Base-by-base conservation (phyloP, 2,888 invertebrate species). In the Andrena trimmerana region DNA sequence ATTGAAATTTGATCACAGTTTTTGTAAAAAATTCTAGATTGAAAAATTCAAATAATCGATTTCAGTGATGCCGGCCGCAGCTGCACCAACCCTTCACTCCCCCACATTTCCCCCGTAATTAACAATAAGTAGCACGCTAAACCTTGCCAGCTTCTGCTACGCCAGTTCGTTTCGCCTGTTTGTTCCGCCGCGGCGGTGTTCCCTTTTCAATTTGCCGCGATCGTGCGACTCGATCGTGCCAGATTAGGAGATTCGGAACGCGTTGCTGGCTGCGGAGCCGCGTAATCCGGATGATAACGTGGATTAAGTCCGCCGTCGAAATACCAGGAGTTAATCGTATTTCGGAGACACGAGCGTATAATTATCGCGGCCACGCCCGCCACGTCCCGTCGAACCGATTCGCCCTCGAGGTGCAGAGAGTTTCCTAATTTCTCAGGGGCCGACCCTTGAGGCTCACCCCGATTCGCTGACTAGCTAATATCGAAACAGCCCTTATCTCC, bases 251-350 rank as follows among this genome's bases (percentile, higher is more conserved):
- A 78, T 81, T 71, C 71, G 78, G 50, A 54, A 69, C 60, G 69
- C 63, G 54, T 52, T 54, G 73, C 72, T 79, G 69, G 73, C 81
- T 68, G 67, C 71, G 65, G 72, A 70, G 66, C 62, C 68, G 71
- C 86, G 88, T 88, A 90, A 91, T 90, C 90, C 86, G 73, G 81
- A 89, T 87, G 88, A 90, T 89, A 89, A 88, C 85, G 86, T 72
- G 87, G 89, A 91, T 91, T 90, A 90, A 91, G 88, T 90, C 81
- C 86, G 69, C 81, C 85, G 75, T 79, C 85, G 89, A 87, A 89
- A 88, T 88, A 85, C 85, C 86, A 78, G 73, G 87, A 88, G 88
- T 90, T 89, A 90, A 90, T 91, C 89, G 89, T 85, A 89, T 90
- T 86, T 87, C 77, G 48, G 69, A 78, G 75, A 87, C 81, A 81